A percentile compares a stretch with the other conserved stretches of the same genome.
Evolutionary conservation across 2,797 vertebrate genomes (phyloP).

Genomic region (Rhinichthys osculus): DNA sequence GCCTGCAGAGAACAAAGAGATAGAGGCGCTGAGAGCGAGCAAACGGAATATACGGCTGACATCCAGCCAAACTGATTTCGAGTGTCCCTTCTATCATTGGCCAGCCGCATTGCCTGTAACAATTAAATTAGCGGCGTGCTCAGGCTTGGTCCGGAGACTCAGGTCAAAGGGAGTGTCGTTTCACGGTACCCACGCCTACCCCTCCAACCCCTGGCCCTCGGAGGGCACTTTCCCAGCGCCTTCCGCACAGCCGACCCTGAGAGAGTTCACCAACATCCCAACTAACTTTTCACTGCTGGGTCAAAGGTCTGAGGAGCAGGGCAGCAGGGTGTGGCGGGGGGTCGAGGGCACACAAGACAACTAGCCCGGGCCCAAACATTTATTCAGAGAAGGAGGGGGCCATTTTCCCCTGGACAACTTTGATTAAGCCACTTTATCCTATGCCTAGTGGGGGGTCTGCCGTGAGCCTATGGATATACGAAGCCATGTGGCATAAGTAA

Average conservation of each 20-base stretch:
- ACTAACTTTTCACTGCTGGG: conserved; percentile 83
- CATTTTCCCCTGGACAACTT: conserved; percentile 48
- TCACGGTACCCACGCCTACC: conserved; percentile 70
- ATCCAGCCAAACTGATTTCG: conserved; percentile 53
- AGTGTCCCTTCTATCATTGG: conserved; percentile 65
- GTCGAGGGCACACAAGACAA: conserved; percentile 52
- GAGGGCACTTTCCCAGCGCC: conserved; percentile 81
- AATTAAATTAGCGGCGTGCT: conserved; percentile 61
- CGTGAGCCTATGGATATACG: conserved; percentile 51
- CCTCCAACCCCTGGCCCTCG: conserved; percentile 54
- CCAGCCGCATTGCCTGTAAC: conserved; percentile 61
- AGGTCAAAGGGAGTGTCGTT: conserved; percentile 76
- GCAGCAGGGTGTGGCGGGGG: conserved; percentile 62
- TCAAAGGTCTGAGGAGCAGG: conserved; percentile 75
- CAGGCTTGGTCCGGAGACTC: conserved; percentile 69
- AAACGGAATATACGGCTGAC: conserved; percentile 34
- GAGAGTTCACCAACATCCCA: conserved; percentile 78
- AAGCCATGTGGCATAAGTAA: conserved; percentile 44
- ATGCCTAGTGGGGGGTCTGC: conserved; percentile 64
- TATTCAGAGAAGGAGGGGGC: conserved; percentile 52
- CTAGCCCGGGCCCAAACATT: conserved; percentile 60
- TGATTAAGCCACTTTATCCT: conserved; percentile 59
- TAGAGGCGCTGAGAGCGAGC: conserved; percentile 20
- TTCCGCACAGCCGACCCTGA: conserved; percentile 67
- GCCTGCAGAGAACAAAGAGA: conserved; percentile 49